These are phyloP conservation scores for Liolophura sinensis DNA, from an alignment of 1,140 invertebrate species.

Conservation along the genomic window DNA sequence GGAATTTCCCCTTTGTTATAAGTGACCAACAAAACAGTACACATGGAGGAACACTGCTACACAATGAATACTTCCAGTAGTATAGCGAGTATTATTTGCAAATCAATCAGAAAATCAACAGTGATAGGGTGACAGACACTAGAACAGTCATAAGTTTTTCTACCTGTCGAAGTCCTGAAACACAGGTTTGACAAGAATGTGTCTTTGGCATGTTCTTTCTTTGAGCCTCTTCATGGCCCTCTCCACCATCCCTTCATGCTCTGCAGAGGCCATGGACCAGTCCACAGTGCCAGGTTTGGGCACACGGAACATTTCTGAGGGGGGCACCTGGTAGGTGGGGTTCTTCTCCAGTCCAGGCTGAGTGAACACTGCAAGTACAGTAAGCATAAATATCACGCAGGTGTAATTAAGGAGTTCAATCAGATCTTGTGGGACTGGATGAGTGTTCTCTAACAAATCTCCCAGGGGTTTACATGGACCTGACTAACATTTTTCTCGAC, in stretches of 20 bases:
- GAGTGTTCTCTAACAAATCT: no score
- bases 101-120: no score
- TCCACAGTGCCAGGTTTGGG: constrained; percentile 56
- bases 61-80: no score
- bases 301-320: constrained; percentile 49
- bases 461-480: no score
- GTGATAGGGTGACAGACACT: not conserved
- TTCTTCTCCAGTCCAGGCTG: constrained; percentile 51
- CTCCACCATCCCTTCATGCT: constrained; percentile 44
- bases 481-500: no score
- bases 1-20: no score
- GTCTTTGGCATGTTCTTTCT: constrained; percentile 43
- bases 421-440: not conserved
- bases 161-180: constrained; percentile 59
- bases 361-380: constrained; percentile 51
- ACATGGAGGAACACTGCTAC: no score
- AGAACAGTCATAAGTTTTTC: not conserved
- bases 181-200: constrained; percentile 50
- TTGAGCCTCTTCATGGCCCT: constrained; percentile 45
- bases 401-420: not conserved
- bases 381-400: no score
- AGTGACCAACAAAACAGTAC: no score
- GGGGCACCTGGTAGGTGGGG: constrained; percentile 46
- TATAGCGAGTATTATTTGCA: no score
- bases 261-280: constrained; percentile 43